Evolutionary conservation across 2,797 vertebrate species (phyloP).

Genomic region (Sciurus vulgaris): DNA sequence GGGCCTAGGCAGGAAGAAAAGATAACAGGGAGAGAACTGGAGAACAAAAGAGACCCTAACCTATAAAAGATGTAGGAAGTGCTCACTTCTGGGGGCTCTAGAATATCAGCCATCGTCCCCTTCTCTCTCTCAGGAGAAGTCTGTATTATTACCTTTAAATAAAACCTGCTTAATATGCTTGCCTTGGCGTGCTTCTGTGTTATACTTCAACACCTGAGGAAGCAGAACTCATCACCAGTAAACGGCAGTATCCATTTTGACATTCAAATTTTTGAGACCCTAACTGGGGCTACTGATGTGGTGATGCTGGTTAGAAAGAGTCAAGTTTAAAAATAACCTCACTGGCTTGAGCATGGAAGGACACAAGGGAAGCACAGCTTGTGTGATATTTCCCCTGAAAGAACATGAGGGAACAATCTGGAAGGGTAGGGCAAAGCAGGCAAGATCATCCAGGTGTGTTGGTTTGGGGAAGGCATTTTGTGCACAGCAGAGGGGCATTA

Average conservation of each 20-base stretch:
- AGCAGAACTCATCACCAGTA: too few relatives aligned
- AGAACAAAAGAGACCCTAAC: too few relatives aligned
- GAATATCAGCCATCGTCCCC: too few relatives aligned
- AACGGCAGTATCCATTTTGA: background rate
- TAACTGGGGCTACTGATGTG: background rate
- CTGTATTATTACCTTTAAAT: too few relatives aligned
- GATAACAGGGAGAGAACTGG: too few relatives aligned
- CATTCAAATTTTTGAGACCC: background rate
- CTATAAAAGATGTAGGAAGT: too few relatives aligned
- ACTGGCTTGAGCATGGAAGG: background rate
- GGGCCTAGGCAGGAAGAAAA: too few relatives aligned
- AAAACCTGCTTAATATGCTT: too few relatives aligned
- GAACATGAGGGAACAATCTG: background rate
- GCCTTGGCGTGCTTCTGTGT: too few relatives aligned
- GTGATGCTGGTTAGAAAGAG: background rate
- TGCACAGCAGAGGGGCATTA: background rate
- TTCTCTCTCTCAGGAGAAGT: too few relatives aligned
- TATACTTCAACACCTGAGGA: too few relatives aligned
- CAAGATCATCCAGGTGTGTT: background rate
- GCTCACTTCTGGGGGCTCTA: too few relatives aligned
- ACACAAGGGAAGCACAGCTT: background rate
- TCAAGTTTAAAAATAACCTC: slow-evolving; percentile 42
- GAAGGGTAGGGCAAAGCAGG: slow-evolving; percentile 3
- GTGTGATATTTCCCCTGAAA: background rate
- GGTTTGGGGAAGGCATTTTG: background rate